Conservation (phyloP, 1,140 invertebrate genomes). For the Ceratina calcarata region DNA sequence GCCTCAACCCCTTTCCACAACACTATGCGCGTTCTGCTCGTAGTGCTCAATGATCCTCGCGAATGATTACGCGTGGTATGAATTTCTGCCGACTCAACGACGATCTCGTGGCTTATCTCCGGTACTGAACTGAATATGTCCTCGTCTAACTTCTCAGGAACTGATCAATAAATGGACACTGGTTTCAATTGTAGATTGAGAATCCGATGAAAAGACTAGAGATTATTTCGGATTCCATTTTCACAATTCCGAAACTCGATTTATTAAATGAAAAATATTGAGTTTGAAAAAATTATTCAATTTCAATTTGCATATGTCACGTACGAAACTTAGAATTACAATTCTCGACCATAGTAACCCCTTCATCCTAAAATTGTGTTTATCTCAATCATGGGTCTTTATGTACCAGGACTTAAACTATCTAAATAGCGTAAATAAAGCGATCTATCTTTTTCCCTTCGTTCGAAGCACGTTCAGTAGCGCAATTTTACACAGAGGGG, state of each 20-base stretch:
- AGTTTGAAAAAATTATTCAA: too few relatives aligned
- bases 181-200: too few relatives aligned
- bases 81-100: constrained; percentile 46
- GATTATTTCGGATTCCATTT: too few relatives aligned
- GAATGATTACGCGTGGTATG: constrained; percentile 68
- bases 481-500: neutral
- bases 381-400: neutral
- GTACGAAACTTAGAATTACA: too few relatives aligned
- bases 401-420: neutral
- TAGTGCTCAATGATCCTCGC: constrained; percentile 66
- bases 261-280: too few relatives aligned
- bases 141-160: neutral
- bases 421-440: neutral
- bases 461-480: constrained; percentile 22
- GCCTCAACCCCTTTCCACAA: constrained; percentile 32
- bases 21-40: constrained; percentile 72
- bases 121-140: neutral
- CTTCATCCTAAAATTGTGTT: too few relatives aligned
- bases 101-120: constrained; percentile 30
- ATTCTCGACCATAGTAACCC: too few relatives aligned
- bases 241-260: too few relatives aligned
- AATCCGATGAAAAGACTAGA: too few relatives aligned
- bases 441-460: too few relatives aligned
- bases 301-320: too few relatives aligned
- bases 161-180: neutral